Conservation (phyloP, 2,888 invertebrate genomes). For the Polyommatus iphigenia region DNA sequence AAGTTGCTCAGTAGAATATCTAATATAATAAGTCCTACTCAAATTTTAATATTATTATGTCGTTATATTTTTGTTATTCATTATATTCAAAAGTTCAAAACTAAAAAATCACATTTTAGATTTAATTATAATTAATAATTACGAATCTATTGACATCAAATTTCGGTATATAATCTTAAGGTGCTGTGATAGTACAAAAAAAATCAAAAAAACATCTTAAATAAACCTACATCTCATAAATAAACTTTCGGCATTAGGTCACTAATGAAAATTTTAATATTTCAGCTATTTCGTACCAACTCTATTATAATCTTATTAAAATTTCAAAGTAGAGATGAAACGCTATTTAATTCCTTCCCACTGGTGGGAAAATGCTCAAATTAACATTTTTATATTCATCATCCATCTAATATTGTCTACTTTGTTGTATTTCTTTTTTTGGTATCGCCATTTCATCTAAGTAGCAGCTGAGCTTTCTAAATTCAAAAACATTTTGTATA, state of each 20-base stretch:
- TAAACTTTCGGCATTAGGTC: conserved; percentile 1
- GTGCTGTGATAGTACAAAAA: too few species aligned
- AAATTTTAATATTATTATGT: not conserved
- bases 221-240: not conserved
- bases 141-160: too few species aligned
- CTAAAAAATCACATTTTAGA: too few species aligned
- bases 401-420: not conserved
- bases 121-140: too few species aligned
- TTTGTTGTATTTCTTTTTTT: not conserved
- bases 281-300: not conserved
- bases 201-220: too few species aligned
- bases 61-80: not conserved
- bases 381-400: not conserved
- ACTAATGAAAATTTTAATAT: conserved; percentile 9
- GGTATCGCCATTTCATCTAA: not conserved
- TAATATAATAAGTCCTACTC: too few species aligned
- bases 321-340: not conserved
- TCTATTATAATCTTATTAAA: conserved; percentile 19
- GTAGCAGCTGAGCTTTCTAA: not conserved
- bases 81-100: too few species aligned
- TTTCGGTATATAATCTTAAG: too few species aligned
- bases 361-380: not conserved
- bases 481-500: not conserved
- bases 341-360: not conserved
- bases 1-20: not conserved